Evolutionary conservation across 2,888 invertebrate genomes (phyloP).

Genomic region (Chrysolina oricalcia): DNA sequence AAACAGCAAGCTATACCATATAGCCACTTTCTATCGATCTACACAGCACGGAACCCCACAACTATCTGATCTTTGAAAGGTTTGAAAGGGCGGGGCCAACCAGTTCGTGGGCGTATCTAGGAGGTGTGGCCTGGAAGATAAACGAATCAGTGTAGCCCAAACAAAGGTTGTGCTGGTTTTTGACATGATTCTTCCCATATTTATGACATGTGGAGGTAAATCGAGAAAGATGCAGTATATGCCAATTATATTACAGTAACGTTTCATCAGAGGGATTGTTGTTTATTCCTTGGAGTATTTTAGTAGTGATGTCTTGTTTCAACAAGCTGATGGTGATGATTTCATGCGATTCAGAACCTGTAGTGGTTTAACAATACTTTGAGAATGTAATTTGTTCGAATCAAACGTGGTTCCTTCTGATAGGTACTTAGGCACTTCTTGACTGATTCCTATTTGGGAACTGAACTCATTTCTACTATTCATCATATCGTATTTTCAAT

Average conservation of each 20-base stretch:
- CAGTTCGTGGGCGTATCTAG: conserved; percentile 54
- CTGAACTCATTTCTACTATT: no score
- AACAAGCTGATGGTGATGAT: conserved; percentile 42
- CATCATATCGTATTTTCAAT: no score
- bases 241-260: conserved; percentile 46
- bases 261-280: conserved; percentile 60
- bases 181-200: conserved; percentile 69
- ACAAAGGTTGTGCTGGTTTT: conserved; percentile 60
- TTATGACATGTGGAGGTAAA: conserved; percentile 62
- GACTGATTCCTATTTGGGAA: no score
- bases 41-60: conserved; percentile 66
- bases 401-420: conserved; percentile 6
- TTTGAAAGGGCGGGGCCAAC: conserved; percentile 65
- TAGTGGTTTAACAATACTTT: conserved; percentile 1
- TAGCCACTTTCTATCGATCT: conserved; percentile 61
- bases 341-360: conserved; percentile 29
- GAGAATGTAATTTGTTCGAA: neutral
- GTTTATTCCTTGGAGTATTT: conserved; percentile 61
- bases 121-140: conserved; percentile 54
- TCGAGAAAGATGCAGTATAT: conserved; percentile 60
- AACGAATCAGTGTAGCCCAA: conserved; percentile 63
- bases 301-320: conserved; percentile 68
- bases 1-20: conserved; percentile 25
- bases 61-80: conserved; percentile 65
- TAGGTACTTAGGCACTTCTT: neutral